phyloP scores from a whole-genome alignment of 2,888 invertebrate genomes.

The Drosophila affinis region DNA sequence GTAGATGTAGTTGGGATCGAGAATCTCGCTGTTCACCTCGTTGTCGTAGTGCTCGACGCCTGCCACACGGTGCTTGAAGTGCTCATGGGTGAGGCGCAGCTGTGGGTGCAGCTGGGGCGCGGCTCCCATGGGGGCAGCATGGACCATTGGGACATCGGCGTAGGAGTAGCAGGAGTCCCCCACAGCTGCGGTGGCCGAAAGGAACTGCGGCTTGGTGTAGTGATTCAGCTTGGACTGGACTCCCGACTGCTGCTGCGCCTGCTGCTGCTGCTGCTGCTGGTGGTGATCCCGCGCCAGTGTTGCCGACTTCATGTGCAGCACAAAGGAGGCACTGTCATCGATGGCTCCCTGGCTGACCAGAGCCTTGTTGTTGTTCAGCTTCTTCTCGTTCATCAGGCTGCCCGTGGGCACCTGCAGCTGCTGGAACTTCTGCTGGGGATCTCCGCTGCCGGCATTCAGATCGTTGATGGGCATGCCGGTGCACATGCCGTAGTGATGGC shows the following conservation, averaged over 20 bases:
- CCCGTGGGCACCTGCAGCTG: constrained; percentile 83
- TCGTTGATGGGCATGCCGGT: constrained; percentile 92
- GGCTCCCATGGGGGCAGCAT: constrained; percentile 40
- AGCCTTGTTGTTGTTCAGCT: constrained; percentile 63
- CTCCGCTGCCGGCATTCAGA: constrained; percentile 87
- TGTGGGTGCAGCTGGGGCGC: constrained; percentile 59
- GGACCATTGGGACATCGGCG: constrained; percentile 80
- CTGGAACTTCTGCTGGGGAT: constrained; percentile 81
- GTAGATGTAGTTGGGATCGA: constrained; percentile 83
- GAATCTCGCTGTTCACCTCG: constrained; percentile 71
- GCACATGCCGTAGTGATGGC: constrained; percentile 85
- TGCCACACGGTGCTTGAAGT: constrained; percentile 78
- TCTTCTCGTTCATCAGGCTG: constrained; percentile 81
- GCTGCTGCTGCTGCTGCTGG: constrained; percentile 41
- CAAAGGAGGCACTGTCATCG: constrained; percentile 80
- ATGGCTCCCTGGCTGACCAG: constrained; percentile 49
- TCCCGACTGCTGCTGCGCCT: constrained; percentile 6
- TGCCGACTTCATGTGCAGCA: constrained; percentile 81
- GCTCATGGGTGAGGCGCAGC: constrained; percentile 79
- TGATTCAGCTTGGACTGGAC: constrained; percentile 73
- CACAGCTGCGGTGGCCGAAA: constrained; percentile 72
- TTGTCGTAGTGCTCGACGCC: constrained; percentile 56
- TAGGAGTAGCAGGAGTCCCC: constrained; percentile 81
- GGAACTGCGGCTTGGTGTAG: constrained; percentile 80
- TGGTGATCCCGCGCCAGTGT: constrained; percentile 62